phyloP scores from a whole-genome alignment of 2,113 vertebrate genomes.

The Circaetus gallicus region DNA sequence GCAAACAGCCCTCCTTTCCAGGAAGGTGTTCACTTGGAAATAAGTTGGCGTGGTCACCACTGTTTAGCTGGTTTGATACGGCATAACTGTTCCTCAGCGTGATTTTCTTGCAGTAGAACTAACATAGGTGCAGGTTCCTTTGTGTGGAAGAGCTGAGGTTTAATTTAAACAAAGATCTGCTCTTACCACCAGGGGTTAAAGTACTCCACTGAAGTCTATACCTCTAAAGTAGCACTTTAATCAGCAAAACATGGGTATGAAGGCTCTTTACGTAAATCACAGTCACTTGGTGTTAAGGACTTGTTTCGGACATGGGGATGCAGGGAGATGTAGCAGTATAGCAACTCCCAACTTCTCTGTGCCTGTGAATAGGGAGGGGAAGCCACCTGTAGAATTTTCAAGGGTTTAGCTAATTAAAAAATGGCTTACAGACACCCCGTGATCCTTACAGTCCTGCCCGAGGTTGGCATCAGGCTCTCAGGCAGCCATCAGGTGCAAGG shows the following conservation, averaged over 20 bases:
- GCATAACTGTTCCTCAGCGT: not conserved
- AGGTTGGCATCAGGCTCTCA: not conserved
- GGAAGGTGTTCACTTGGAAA: not conserved
- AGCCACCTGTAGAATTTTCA: not conserved
- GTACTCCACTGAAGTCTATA: not conserved
- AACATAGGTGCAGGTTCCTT: not conserved
- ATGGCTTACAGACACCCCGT: not conserved
- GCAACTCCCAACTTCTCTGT: not conserved
- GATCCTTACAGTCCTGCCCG: not conserved
- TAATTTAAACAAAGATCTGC: not conserved
- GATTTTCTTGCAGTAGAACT: not conserved
- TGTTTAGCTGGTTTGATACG: not conserved
- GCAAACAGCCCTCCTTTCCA: not conserved
- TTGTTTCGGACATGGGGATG: not conserved
- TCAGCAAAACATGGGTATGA: not conserved
- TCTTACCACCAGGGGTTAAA: not conserved
- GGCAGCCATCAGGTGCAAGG: not conserved
- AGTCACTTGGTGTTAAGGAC: not conserved
- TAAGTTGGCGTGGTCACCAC: not conserved
- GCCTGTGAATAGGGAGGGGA: not conserved
- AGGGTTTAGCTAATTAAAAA: not conserved
- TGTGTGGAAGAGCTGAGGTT: not conserved
- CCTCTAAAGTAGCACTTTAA: not conserved
- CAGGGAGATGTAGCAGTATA: not conserved
- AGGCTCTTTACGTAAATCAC: not conserved